Base-by-base conservation (phyloP, 2,888 invertebrate genomes). In the Acronicta leporina region DNA sequence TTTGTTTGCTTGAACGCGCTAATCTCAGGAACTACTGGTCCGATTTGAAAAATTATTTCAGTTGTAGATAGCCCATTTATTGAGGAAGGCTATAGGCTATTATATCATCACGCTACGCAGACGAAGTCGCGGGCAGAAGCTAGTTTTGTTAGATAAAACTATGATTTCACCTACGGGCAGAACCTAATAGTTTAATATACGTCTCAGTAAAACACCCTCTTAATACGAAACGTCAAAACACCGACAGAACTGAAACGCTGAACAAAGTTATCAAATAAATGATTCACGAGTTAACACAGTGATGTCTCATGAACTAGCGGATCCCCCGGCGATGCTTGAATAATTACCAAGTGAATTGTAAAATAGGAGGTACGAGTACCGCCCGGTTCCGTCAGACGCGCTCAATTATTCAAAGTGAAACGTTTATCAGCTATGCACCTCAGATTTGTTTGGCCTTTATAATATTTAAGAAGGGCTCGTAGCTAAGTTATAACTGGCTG, bases 341-440 rank as follows among this genome's bases (percentile, higher is more conserved):
- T 69, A 69, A 69, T 69, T 69, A 62, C 73, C 73, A 54, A 73
- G 56, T 68, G 69, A 69, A 69, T 73, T 49, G 62, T 73, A 62
- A 68, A 69, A 72, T 61, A 62, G 52, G 47, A 72, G 65, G 46
- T 52, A n/a, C n/a, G n/a, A n/a, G n/a, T n/a, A 55, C 48, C 40
- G 40, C 3, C 27, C 20, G 42, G 68, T 59, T 50, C 42, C 33
- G 63, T 50, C 55, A 62, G 48, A 50, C 30, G 20, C 43, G 30
- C 42, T 71, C 49, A 68, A 71, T 73, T 68, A 71, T 71, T 71
- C 46, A 71, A 66, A 68, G 49, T 56, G 68, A 71, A 38, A 58
- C 53, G 58, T 54, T 65, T 55, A 45, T 0, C 43, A 40, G 55
- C 35, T 64, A 58, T 72, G 68, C 68, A 60, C 41, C 49, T 44